Evolutionary conservation across 2,797 vertebrate genomes (phyloP).

Genomic region (Parauchenoglanis punctatus): DNA sequence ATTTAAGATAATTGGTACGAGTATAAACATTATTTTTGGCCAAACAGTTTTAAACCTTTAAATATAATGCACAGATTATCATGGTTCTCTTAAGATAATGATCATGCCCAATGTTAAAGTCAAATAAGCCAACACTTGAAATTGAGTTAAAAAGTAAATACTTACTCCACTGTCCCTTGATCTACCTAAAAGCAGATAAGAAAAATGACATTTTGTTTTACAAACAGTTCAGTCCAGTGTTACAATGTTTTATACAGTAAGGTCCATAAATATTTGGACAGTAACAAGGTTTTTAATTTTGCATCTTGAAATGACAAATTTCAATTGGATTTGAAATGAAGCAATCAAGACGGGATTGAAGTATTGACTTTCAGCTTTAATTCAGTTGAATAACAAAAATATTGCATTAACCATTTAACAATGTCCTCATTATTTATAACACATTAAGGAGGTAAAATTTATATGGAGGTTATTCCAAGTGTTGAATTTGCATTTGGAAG

Average conservation of each 20-base stretch:
- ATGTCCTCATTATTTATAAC: too few species aligned
- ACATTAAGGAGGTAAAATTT: too few species aligned
- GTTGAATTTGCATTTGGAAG: too few species aligned
- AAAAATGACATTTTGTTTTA: not conserved
- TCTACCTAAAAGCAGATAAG: constrained; percentile 50
- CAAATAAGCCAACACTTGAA: not conserved
- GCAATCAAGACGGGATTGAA: too few species aligned
- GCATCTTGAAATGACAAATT: too few species aligned
- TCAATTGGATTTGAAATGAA: too few species aligned
- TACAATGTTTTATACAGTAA: not conserved
- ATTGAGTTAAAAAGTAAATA: constrained; percentile 3
- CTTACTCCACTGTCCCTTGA: constrained; percentile 56
- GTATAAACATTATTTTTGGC: not conserved
- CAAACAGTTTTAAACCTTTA: not conserved
- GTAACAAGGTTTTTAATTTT: too few species aligned
- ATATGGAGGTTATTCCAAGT: too few species aligned
- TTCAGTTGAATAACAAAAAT: too few species aligned
- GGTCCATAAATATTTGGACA: too few species aligned
- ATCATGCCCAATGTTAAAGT: not conserved
- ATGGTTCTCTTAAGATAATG: not conserved
- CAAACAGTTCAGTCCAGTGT: not conserved
- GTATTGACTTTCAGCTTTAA: too few species aligned
- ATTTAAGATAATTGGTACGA: not conserved
- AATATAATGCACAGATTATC: not conserved
- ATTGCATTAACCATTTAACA: too few species aligned